phyloP scores from a whole-genome alignment of 2,113 vertebrate genomes.

The Alaudala cheleensis region DNA sequence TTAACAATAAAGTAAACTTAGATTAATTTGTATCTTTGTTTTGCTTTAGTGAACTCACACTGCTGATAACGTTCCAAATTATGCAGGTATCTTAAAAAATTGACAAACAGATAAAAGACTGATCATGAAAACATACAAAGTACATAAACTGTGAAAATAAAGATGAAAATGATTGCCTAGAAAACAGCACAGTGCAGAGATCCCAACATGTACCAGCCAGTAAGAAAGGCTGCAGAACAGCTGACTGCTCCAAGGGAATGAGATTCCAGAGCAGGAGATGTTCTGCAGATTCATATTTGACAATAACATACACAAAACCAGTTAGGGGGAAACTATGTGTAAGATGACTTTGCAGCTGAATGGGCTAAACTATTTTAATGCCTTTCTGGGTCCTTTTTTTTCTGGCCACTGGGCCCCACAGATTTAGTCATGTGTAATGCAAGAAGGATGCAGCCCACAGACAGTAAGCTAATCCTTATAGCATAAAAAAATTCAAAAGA shows the following conservation, averaged over 20 bases:
- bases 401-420: background rate
- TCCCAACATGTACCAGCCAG: background rate
- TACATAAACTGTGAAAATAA: background rate
- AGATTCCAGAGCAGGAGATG: background rate
- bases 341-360: background rate
- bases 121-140: background rate
- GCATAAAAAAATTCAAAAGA: background rate
- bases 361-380: constrained; percentile 14
- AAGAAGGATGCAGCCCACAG: background rate
- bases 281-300: constrained; percentile 31
- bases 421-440: background rate
- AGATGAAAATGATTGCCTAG: background rate
- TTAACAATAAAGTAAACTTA: background rate
- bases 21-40: background rate
- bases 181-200: background rate
- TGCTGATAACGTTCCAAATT: background rate
- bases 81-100: background rate
- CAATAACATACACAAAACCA: background rate
- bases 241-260: background rate
- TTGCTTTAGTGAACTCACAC: accelerated
- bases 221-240: background rate
- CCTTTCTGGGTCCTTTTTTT: background rate
- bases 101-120: background rate
- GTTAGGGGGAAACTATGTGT: background rate
- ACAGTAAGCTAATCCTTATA: background rate